Conservation (phyloP, 2,888 invertebrate genomes). For the Tuta absoluta region DNA sequence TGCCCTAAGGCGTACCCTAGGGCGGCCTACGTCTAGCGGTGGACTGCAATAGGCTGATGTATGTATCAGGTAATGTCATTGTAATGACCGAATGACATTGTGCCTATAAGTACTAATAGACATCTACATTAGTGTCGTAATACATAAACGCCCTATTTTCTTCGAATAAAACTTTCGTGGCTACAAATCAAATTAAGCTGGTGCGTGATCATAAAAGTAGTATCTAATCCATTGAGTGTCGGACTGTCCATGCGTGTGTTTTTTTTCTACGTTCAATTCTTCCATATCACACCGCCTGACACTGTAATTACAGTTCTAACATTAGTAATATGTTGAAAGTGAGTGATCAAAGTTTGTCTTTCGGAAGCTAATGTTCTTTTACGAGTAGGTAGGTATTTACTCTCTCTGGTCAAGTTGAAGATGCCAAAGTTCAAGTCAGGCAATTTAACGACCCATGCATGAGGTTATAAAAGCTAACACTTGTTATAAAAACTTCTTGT, state of each 20-base stretch:
- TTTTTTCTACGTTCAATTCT: not conserved
- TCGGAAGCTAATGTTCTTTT: slow-evolving; percentile 1
- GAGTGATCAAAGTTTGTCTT: not conserved
- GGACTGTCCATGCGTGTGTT: not conserved
- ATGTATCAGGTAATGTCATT: too few species aligned
- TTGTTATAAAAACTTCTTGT: not conserved
- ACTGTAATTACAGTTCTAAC: not conserved
- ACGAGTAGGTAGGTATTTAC: not conserved
- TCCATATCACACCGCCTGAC: slow-evolving; percentile 6
- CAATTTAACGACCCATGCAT: not conserved
- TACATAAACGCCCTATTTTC: not conserved
- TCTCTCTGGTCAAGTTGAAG: slow-evolving; percentile 6
- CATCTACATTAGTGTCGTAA: not conserved
- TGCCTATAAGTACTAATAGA: too few species aligned
- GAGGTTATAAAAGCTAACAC: not conserved
- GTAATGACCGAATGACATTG: too few species aligned
- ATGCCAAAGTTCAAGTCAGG: not conserved
- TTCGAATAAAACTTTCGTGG: not conserved
- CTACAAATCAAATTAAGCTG: not conserved
- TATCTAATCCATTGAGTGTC: not conserved
- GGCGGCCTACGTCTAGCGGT: too few species aligned
- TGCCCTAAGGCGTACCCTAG: too few species aligned
- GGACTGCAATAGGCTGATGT: too few species aligned
- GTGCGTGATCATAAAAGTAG: slow-evolving; percentile 2
- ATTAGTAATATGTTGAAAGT: slow-evolving; percentile 6